Conservation (phyloP, 1,140 invertebrate species). For the Ostrea edulis region DNA sequence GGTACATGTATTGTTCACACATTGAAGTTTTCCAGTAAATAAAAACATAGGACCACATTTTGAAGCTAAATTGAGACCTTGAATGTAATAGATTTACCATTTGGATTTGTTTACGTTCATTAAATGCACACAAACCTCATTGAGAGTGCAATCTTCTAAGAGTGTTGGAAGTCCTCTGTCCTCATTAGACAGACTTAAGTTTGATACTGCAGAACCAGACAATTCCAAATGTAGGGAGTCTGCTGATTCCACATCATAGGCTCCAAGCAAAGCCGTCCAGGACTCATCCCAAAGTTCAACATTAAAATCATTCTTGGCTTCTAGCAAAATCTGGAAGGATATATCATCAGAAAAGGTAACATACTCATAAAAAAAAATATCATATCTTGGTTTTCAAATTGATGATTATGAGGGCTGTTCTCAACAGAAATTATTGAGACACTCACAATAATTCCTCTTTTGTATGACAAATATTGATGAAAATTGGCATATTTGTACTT, state of each 20-base stretch:
- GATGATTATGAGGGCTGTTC: neutral
- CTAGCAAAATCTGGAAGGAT: conserved; percentile 37
- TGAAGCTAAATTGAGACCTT: too few species aligned
- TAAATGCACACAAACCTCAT: neutral
- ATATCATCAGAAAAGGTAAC: neutral
- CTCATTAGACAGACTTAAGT: neutral
- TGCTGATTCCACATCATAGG: conserved; percentile 10
- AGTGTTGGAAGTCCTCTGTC: conserved; percentile 1
- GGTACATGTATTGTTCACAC: too few species aligned
- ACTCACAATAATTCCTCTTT: too few species aligned
- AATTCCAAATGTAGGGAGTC: neutral
- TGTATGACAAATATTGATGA: too few species aligned
- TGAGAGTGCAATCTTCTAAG: neutral
- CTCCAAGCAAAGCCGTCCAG: conserved; percentile 18
- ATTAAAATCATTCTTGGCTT: conserved; percentile 46
- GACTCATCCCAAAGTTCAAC: conserved; percentile 35
- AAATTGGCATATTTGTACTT: too few species aligned
- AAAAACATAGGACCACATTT: too few species aligned
- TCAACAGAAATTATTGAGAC: too few species aligned
- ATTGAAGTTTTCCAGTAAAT: too few species aligned
- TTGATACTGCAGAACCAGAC: neutral
- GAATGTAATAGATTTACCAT: neutral
- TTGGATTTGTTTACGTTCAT: neutral
- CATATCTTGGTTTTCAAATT: too few species aligned
- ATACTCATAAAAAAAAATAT: neutral